Base-by-base conservation (phyloP, 1,140 invertebrate genomes). In the Drosophila virilis region DNA sequence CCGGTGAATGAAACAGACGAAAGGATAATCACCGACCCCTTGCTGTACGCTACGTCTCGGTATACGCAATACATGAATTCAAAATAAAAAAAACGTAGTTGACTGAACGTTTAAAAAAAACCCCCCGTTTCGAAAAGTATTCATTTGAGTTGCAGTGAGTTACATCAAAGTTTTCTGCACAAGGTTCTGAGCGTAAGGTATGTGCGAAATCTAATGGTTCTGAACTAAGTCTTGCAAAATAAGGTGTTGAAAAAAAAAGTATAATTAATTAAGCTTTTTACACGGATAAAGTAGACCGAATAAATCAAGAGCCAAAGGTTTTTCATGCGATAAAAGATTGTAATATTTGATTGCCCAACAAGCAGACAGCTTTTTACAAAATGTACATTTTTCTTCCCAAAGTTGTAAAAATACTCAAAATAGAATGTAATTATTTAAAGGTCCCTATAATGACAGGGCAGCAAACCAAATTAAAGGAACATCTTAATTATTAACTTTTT, bases 401-500 rank as follows among this genome's bases (percentile, higher is more conserved):
- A 22, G 45, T 8, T 15, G 15, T 28, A 38, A 65, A 62, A 71
- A 64, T 54, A 35, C n/a, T 9, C 15, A 6, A 42, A 72, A 80
- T 80, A 81, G 2, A 72, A 45, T 15, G 66, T 76, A 85, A 86
- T 85, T 85, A 82, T 78, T 86, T 82, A 76, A 78, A 85, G 86
- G 71, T 67, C 74, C 68, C 82, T 60, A 76, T 73, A 50, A 81
- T 65, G 77, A 84, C 64, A 50, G 8, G 22, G 37, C n/a, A 8
- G 17, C 9, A 50, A 28, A 35, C 46, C 55, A 72, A 86, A 78
- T 66, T 78, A 59, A 74, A 64, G 59, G 70, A 81, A 76, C 7
- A 74, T 72, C n/a, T 72, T 32, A 81, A 85, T 81, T 60, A 71
- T 74, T 77, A 74, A 74, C 57, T 62, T 80, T 85, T 77, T 66